Evolutionary conservation across 2,797 vertebrate genomes (phyloP), one percentile per base, ranked within the genome.

Genomic region (Microctenopoma lineatum): DNA sequence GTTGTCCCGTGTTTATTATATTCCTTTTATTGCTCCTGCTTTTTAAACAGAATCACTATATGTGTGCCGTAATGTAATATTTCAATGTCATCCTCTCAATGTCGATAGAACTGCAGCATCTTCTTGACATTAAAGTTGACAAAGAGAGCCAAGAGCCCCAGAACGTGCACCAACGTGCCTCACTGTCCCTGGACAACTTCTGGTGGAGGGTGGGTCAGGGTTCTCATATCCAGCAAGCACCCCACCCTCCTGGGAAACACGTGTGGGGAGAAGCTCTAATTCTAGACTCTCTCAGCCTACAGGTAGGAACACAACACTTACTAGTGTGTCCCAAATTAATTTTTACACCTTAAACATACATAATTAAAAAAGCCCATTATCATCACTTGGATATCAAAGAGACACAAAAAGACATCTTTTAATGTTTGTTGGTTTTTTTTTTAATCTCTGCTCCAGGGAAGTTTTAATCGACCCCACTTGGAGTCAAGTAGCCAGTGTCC

Each of bases 141-240:
- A 92, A 93, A 11, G 95, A 96, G 71, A 93, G 91, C 69, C 73
- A 93, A 38, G 93, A 94, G 54, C 93, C 92, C 0, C 94, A 96
- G 66, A 96, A 90, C 1, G 87, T 97, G 72, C 96, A 97, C 85
- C 96, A 95, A 82, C 94, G 95, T 16, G 93, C 89, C 0, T 95
- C 94, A 1, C 88, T 99, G 79, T 93, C 92, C 0, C 90, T 98
- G 64, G 96, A 98, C 85, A 96, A 97, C 84, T 96, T 99, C 80
- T 98, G 97, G 94, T 99, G 97, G 97, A 95, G 98, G 0, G 97
- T 98, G 84, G 98, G 98, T 68, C 96, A 97, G 0, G 97, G 98
- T 51, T 99, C 98, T 4, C 97, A 99, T 83, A 98, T 99, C 90
- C 97, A 98, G 71, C 96, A 98, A 81, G 96, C 97, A 48, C 94